Evolutionary conservation across 2,888 invertebrate species (phyloP), one percentile per base, ranked within the genome.

Genomic region (Acrobasis consociella): DNA sequence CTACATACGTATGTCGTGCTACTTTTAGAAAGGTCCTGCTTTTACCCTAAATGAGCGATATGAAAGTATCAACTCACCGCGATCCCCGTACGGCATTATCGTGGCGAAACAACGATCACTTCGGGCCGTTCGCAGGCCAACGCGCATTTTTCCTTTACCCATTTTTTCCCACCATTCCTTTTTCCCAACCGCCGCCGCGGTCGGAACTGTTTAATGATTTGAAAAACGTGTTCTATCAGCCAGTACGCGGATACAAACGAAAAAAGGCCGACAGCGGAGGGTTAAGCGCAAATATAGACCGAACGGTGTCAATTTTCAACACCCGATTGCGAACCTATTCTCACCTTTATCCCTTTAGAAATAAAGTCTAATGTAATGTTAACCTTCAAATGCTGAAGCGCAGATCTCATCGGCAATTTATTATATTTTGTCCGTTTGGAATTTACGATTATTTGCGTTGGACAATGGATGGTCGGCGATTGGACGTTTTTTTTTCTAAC

Each of bases 171-270:
- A 76, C 81, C 83, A 78, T 79, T 82, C 82, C 82, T 81, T 85
- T 86, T 83, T 82, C 79, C 85, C 76, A 69, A 85, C 87, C 86
- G 83, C 85, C 86, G 70, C 76, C 82, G 83, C 86, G 89, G 86
- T 87, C 87, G 86, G 89, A 91, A 91, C 92, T 89, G 92, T 91
- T 92, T 92, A 92, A 92, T 91, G 92, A 92, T 92, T 92, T 91
- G 92, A 91, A 92, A 91, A 92, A 92, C 92, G 92, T 92, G 92
- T 92, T 92, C 91, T 92, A 92, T 92, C 92, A 91, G 91, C 88
- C 86, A 91, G 87, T 89, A 86, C 86, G 83, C 87, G 87, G 91
- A 86, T 89, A 89, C 91, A 89, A 89, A 88, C 89, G 90, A 89
- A 91, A 91, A 92, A 91, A 89, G 55, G 85, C 86, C 85, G 84